Percentiles rank a stretch among this genome's conserved stretches.
phyloP scores from a whole-genome alignment of 2,888 invertebrate genomes.

The Acronicta aceris region DNA sequence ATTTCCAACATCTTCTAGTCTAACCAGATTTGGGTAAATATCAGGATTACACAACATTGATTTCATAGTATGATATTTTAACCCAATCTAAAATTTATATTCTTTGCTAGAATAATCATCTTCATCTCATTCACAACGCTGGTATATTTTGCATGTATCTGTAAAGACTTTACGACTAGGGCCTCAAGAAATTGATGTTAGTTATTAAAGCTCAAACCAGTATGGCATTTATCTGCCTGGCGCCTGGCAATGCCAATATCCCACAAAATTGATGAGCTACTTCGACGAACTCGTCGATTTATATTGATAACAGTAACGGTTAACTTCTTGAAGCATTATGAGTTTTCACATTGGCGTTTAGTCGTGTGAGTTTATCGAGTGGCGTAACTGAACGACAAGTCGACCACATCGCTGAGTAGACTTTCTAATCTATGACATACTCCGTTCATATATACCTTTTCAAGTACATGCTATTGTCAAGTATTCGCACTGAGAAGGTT shows the following conservation, averaged over 20 bases:
- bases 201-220: too few species aligned
- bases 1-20: too few species aligned
- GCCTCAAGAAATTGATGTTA: too few species aligned
- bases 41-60: too few species aligned
- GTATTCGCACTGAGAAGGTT: conserved; percentile 26
- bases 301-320: conserved; percentile 24
- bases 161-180: too few species aligned
- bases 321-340: conserved; percentile 13
- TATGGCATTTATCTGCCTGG: too few species aligned
- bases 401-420: conserved; percentile 39
- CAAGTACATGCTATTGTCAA: conserved; percentile 25
- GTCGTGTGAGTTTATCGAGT: conserved; percentile 53
- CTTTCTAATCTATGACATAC: conserved; percentile 51
- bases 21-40: too few species aligned
- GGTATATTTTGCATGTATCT: too few species aligned
- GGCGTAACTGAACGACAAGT: conserved; percentile 46
- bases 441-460: conserved; percentile 43
- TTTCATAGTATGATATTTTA: too few species aligned
- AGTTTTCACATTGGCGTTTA: conserved; percentile 41
- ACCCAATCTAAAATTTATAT: too few species aligned
- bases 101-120: too few species aligned
- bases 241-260: background rate
- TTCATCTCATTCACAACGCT: too few species aligned
- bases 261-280: background rate
- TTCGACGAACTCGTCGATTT: conserved; percentile 1